Conservation (phyloP, 2,888 invertebrate genomes). For the Leptinotarsa rubiginosa region DNA sequence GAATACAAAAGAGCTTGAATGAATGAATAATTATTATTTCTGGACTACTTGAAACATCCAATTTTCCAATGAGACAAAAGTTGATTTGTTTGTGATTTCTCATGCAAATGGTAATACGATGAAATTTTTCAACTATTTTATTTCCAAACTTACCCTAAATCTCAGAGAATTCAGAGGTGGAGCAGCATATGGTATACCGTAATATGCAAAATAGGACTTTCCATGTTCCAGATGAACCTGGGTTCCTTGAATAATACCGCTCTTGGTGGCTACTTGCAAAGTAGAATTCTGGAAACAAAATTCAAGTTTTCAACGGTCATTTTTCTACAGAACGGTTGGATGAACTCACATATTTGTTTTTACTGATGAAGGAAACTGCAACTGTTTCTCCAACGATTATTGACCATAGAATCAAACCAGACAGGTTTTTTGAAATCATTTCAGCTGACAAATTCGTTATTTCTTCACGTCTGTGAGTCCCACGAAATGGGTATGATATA, state of each 20-base stretch:
- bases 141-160: constrained; percentile 33
- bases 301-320: not conserved
- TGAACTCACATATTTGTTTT: not conserved
- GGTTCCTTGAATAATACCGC: constrained; percentile 33
- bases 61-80: no score
- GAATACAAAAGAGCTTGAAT: no score
- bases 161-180: constrained; percentile 33
- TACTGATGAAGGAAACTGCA: not conserved
- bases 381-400: not conserved
- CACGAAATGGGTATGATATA: no score
- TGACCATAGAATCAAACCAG: not conserved
- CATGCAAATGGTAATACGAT: no score
- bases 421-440: not conserved
- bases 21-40: no score
- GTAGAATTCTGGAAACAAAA: constrained; percentile 24
- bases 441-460: not conserved
- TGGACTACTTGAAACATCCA: no score
- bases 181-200: constrained; percentile 34
- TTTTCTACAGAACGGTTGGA: not conserved
- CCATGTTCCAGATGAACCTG: constrained; percentile 4
- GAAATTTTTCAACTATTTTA: not conserved
- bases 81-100: no score
- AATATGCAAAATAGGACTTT: constrained; percentile 18
- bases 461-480: not conserved
- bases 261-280: constrained; percentile 28